Evolutionary conservation across 2,888 invertebrate genomes (phyloP), one percentile per base, ranked within the genome.

Genomic region (Catotricha subobsoleta): DNA sequence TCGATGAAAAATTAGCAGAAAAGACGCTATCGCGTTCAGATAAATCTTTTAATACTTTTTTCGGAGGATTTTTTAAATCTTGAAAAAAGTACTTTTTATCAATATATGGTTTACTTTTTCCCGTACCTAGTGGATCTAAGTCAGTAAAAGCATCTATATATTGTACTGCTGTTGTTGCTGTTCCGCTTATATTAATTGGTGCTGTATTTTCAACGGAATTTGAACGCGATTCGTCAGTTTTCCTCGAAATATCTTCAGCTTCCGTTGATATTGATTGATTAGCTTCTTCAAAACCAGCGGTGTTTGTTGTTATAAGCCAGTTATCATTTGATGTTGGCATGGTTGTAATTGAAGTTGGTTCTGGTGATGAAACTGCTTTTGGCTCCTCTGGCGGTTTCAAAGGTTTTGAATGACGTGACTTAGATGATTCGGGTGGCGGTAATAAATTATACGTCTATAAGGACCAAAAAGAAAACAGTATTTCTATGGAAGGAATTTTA

Each of bases 81-180:
- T 88, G 86, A 71, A 91, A 91, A 71, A 91, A 91, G 67, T 87
- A 84, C 71, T 90, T 90, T 68, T 87, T 87, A 71, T 91, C 90
- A 57, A 90, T 76, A 68, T 88, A 91, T 47, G 90, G 90, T 66
- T 82, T 83, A 65, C 80, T 83, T 64, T 82, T 76, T 57, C 88
- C 87, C 52, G 86, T 88, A 57, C 90, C 90, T 59, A 90, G 69
- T 46, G 91, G 91, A 71, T 91, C 90, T 64, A 91, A 69, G 61
- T 91, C 90, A 49, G 86, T 87, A 70, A 91, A 91, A 53, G 90
- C 83, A 67, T 87, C 87, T 68, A 78, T 49, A 75, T 60, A 65
- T 56, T 55, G 62, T 59, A 56, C 63, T 56, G 54, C 55, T 54
- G 56, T 8, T n/a, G 31, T 21, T 7, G 20, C 9, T 3, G 18